These are phyloP conservation scores for Tauraco erythrolophus DNA, from an alignment of 2,113 vertebrate species.

Conservation along the genomic window DNA sequence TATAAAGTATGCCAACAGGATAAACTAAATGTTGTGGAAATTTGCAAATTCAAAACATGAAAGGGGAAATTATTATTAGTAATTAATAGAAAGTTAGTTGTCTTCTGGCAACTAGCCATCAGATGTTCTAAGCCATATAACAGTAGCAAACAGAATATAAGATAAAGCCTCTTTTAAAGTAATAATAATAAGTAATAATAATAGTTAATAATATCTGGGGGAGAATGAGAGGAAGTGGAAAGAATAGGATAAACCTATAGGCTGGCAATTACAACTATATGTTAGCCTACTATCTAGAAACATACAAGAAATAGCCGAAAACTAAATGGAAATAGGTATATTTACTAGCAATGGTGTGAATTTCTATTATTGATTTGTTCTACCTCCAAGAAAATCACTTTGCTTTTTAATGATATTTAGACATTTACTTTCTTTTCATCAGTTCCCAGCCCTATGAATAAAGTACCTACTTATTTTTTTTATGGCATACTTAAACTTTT, in stretches of 20 bases:
- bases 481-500: background rate
- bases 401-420: background rate
- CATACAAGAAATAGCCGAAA: background rate
- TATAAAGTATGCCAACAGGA: conserved; percentile 12
- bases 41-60: conserved; percentile 26
- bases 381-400: background rate
- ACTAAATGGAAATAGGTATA: background rate
- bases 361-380: background rate
- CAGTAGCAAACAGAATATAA: background rate
- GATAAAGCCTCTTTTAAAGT: background rate
- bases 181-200: too few species aligned
- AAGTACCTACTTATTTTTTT: background rate
- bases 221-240: background rate
- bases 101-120: background rate
- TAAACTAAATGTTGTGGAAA: conserved; percentile 15
- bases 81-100: conserved; percentile 60
- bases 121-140: conserved; percentile 19
- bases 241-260: background rate
- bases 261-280: background rate
- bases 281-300: background rate
- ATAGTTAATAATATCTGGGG: background rate
- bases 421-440: background rate
- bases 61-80: conserved; percentile 31
- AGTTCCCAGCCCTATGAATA: background rate
- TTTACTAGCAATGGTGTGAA: background rate